Evolutionary conservation across 2,797 vertebrate genomes (phyloP), one percentile per base, ranked within the genome.

Genomic region (Pygocentrus nattereri): DNA sequence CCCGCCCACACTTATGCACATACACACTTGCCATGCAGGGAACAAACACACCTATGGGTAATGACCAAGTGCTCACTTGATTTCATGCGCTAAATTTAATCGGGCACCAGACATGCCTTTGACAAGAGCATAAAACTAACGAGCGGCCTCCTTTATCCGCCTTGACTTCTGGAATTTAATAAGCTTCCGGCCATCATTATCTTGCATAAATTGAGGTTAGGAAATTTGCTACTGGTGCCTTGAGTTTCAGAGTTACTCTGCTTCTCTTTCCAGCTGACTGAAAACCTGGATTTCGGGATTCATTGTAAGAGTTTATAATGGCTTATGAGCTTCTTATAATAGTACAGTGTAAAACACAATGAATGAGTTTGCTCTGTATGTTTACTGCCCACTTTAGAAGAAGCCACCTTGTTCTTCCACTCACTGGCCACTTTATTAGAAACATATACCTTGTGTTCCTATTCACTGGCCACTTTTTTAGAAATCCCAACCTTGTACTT

Each of bases 171-270:
- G 61, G 61, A 56, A 80, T 81, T 76, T 81, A 81, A 76, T 62
- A 76, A 76, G 73, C 74, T 70, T 62, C 54, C 23, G 15, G 73
- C 75, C 80, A 71, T 71, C 52, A 27, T 80, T 80, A 80, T 80
- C 78, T 27, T 6, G 16, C 61, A 25, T 58, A 30, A 68, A 71
- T 49, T 76, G 41, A 76, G 41, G 70, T 31, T 31, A 31, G 54
- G 49, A 25, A 54, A 70, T 69, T 59, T 27, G 15, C 62, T 59
- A 27, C 49, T 31, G 4, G 13, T 34, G 41, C 52, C 21, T 34
- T 31, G 27, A 38, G 50, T 41, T 59, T 69, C 27, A 19, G 23
- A 68, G 25, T 47, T 47, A 59, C 31, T 30, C 52, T 64, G 47
- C 38, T 41, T 76, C 47, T 69, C 49, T 30, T 50, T 67, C 19